These are phyloP conservation scores for Pipistrellus kuhlii DNA, from an alignment of 2,797 vertebrate species.

Conservation along the genomic window DNA sequence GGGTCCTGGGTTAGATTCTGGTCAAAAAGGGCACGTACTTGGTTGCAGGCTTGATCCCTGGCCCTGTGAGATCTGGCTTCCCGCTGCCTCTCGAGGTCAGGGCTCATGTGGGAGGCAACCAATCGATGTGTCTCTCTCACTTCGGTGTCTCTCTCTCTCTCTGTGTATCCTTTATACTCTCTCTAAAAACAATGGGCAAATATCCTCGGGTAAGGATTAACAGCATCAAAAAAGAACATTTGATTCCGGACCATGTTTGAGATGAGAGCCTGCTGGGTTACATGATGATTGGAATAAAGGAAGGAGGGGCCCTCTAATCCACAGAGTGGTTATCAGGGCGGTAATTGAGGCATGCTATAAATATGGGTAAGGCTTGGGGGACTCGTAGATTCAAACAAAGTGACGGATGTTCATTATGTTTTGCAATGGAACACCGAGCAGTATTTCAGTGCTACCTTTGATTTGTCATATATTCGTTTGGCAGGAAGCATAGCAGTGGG, in stretches of 20 bases:
- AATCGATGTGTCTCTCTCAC: too few relatives aligned
- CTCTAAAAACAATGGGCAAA: too few relatives aligned
- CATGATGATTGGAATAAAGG: background rate
- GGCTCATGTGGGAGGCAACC: too few relatives aligned
- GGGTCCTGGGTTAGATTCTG: too few relatives aligned
- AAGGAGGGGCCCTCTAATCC: background rate
- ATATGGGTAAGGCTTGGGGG: slow-evolving; percentile 24
- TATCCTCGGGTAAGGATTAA: too few relatives aligned
- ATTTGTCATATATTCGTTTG: background rate
- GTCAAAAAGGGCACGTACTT: too few relatives aligned
- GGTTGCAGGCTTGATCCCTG: too few relatives aligned
- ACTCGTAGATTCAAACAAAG: rapidly evolving
- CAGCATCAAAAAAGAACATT: background rate
- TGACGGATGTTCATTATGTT: background rate
- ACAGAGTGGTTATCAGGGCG: background rate
- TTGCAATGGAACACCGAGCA: background rate
- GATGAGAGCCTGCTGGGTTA: background rate
- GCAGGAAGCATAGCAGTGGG: background rate
- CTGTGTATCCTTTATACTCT: too few relatives aligned
- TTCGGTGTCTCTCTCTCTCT: too few relatives aligned
- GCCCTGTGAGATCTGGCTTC: too few relatives aligned
- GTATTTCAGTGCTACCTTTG: background rate
- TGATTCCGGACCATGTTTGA: background rate
- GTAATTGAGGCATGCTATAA: background rate
- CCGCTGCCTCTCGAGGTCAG: too few relatives aligned